Evolutionary conservation across 2,888 invertebrate genomes (phyloP).

Genomic region (Drosophila nr. medialis): DNA sequence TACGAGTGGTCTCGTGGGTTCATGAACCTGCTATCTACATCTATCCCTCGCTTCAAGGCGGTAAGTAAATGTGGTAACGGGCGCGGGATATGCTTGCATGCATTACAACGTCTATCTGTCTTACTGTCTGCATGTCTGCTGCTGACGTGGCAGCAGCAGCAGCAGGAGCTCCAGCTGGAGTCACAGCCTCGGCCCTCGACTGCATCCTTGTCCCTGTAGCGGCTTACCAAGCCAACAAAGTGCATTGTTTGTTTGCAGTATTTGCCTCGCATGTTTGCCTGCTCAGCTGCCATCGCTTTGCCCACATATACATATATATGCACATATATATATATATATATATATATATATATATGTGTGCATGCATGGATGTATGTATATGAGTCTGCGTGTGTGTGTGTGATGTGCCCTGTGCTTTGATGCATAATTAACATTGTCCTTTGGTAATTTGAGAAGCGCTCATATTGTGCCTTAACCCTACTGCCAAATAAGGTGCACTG

Average conservation of each 20-base stretch:
- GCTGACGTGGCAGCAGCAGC: conserved; percentile 48
- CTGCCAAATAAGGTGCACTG: conserved; percentile 38
- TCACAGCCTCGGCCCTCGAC: conserved; percentile 46
- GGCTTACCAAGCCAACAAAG: conserved; percentile 78
- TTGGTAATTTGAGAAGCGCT: conserved; percentile 72
- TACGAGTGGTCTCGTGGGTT: conserved; percentile 90
- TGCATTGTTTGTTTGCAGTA: conserved; percentile 78
- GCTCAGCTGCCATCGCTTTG: conserved; percentile 64
- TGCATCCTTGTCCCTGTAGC: conserved; percentile 69
- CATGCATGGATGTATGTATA: conserved; percentile 10
- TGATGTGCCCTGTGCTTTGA: conserved; percentile 59
- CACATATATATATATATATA: not conserved
- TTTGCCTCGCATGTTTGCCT: conserved; percentile 73
- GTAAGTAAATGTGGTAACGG: conserved; percentile 85
- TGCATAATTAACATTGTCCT: conserved; percentile 81
- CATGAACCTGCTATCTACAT: conserved; percentile 91
- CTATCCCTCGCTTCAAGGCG: conserved; percentile 91
- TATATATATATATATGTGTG: not conserved
- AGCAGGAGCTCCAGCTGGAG: conserved; percentile 37
- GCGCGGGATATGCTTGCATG: conserved; percentile 34
- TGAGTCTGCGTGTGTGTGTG: conserved; percentile 12
- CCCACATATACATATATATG: not conserved
- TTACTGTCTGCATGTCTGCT: conserved; percentile 45
- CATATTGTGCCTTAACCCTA: conserved; percentile 62
- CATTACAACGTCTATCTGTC: conserved; percentile 54